Conservation (phyloP, 1,140 invertebrate species). For the Eriosoma lanigerum region DNA sequence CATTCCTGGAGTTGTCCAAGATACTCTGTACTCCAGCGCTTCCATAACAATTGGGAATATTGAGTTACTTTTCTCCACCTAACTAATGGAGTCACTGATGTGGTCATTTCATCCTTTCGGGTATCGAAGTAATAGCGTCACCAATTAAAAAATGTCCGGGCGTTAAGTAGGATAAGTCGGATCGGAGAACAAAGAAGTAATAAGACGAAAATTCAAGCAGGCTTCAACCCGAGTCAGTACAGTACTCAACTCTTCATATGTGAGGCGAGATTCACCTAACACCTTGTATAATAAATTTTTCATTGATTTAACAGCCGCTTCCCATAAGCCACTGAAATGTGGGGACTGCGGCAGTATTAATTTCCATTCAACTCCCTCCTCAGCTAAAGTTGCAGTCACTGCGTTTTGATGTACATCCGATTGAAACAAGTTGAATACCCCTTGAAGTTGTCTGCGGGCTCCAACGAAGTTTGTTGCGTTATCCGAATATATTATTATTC, state of each 20-base stretch:
- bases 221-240: too few relatives aligned
- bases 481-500: too few relatives aligned
- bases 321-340: background rate
- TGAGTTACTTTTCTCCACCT: background rate
- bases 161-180: background rate
- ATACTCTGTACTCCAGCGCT: slow-evolving; percentile 7
- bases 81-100: background rate
- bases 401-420: background rate
- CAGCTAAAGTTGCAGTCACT: background rate
- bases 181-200: background rate
- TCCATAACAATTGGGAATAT: background rate
- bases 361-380: background rate
- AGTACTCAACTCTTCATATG: too few relatives aligned
- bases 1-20: background rate
- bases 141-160: too few relatives aligned
- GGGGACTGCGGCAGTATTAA: background rate
- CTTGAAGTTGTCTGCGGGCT: too few relatives aligned
- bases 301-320: background rate
- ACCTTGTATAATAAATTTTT: background rate
- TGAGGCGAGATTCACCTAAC: too few relatives aligned
- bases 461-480: too few relatives aligned
- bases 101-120: slow-evolving; percentile 6
- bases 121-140: too few relatives aligned
- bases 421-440: too few relatives aligned
- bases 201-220: too few relatives aligned